Evolutionary conservation across 2,113 vertebrate genomes (phyloP).

Genomic region (Chiloscyllium plagiosum): DNA sequence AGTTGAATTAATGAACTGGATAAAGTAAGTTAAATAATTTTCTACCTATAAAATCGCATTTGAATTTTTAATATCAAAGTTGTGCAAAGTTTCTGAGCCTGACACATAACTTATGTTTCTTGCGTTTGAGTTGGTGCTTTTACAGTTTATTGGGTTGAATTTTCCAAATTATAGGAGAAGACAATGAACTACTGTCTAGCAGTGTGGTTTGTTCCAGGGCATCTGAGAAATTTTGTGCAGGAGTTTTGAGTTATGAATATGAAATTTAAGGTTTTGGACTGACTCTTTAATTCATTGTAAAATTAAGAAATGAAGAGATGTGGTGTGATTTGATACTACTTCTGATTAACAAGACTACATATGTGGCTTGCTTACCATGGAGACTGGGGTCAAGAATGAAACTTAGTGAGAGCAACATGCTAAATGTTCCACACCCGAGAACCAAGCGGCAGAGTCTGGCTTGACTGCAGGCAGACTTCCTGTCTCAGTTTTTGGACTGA

Average conservation of each 20-base stretch:
- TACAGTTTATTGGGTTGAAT: neutral
- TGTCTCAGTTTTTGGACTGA: too few relatives aligned
- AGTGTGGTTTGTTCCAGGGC: neutral
- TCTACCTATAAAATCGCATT: neutral
- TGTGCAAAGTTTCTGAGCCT: neutral
- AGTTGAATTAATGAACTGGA: conserved; percentile 98
- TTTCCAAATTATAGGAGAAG: neutral
- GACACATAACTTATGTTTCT: neutral
- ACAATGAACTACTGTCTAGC: neutral
- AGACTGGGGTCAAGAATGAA: too few relatives aligned
- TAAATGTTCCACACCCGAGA: too few relatives aligned
- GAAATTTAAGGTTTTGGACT: too few relatives aligned
- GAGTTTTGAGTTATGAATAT: neutral
- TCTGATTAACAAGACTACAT: too few relatives aligned
- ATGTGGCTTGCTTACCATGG: too few relatives aligned
- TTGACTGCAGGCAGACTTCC: too few relatives aligned
- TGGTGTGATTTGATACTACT: too few relatives aligned
- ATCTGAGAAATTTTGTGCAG: neutral
- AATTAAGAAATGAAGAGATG: too few relatives aligned
- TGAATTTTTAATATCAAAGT: neutral
- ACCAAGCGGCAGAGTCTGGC: too few relatives aligned
- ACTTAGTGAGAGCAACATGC: too few relatives aligned
- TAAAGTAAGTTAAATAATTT: conserved; percentile 69
- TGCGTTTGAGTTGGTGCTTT: neutral
- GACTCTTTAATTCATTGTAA: too few relatives aligned